A percentile compares a stretch with the other conserved stretches of the same genome.
Conservation (phyloP, 2,113 vertebrate genomes). For the Brachyhypopomus occidentalis region DNA sequence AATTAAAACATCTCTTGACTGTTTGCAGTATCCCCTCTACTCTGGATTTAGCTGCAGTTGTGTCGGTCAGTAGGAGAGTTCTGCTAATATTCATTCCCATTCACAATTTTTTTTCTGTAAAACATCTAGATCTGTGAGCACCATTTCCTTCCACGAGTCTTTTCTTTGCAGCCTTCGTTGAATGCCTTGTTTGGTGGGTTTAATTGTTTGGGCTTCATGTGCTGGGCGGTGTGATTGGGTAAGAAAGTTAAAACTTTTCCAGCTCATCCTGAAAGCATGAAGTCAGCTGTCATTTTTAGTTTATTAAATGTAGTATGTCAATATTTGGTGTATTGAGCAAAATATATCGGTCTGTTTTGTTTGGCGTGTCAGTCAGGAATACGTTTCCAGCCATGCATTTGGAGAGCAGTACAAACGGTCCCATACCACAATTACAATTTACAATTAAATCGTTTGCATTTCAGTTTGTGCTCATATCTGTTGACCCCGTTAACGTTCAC, state of each 20-base stretch:
- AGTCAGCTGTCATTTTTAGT: neutral
- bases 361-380: neutral
- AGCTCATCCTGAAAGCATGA: neutral
- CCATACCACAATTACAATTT: neutral
- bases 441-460: constrained; percentile 9
- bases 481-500: neutral
- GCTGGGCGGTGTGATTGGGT: too few species aligned
- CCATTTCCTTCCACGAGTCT: neutral
- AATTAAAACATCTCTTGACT: neutral
- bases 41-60: neutral
- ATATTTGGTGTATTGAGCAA: neutral
- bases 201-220: too few species aligned
- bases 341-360: neutral
- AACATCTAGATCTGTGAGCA: neutral
- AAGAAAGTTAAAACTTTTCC: neutral
- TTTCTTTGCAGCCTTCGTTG: neutral
- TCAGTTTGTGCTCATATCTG: neutral
- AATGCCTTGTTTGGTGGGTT: neutral
- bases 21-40: too few species aligned
- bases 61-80: neutral
- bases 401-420: too few species aligned
- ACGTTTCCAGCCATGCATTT: neutral
- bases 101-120: neutral
- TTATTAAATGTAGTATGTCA: neutral
- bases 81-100: too few species aligned